Base-by-base conservation (phyloP, 2,888 invertebrate genomes). In the Erebia epiphron region DNA sequence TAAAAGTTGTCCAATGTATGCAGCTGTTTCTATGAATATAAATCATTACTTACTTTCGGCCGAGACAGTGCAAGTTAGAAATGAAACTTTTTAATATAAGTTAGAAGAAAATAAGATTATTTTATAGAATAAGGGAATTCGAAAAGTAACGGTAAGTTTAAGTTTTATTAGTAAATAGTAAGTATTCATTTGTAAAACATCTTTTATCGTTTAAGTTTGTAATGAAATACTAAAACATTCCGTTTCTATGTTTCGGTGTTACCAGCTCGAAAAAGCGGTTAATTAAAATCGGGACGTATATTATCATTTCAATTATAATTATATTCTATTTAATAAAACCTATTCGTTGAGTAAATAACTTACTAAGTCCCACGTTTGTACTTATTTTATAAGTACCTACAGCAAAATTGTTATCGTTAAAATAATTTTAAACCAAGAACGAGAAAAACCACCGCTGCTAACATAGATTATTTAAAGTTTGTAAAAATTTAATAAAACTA, bases 41-140 rank as follows among this genome's bases (percentile, higher is more conserved):
- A 72, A 70, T 67, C 68, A 67, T 58, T 43, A 58, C 54, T 74
- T 78, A 58, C 54, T 74, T 78, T 78, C 77, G 81, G 83, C 82
- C 82, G 81, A 80, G 74, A 75, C 76, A 80, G 82, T 83, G 83
- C 83, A 83, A 83, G 80, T 70, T 63, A 70, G 65, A 69, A 54
- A 62, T 68, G 68, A 58, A 56, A 49, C 16, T 21, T 68, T 69
- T 50, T 50, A 56, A 61, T n/a, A 49, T 57, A 13, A 66, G 57
- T 46, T 57, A 14, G 54, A 68, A 65, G 35, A 41, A 21, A 35
- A 41, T 68, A 61, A 64, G 18, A 35, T 41, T 41, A 54, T 43
- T 62, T 14, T 35, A 14, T 70, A 56, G 54, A 26, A 49, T 52
- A 60, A 64, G 46, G 10, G 16, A 69, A 67, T 5, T 52, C 35